A percentile compares a stretch with the other conserved stretches of the same genome.
These are phyloP conservation scores for Wasmannia auropunctata DNA, from an alignment of 1,140 invertebrate species.

Conservation along the genomic window DNA sequence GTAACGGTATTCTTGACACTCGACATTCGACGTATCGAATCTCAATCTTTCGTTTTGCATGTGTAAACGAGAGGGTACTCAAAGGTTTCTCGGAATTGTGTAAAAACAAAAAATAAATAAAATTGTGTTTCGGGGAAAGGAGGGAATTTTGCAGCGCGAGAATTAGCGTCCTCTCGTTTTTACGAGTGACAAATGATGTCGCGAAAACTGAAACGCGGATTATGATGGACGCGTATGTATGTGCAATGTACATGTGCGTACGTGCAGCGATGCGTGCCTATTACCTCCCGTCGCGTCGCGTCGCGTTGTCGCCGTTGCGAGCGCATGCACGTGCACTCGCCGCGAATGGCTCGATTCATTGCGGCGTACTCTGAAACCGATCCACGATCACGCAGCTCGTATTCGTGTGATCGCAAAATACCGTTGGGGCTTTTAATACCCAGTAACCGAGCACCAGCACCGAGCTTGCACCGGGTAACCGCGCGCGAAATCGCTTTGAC, in stretches of 20 bases:
- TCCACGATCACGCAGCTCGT: slow-evolving; percentile 1
- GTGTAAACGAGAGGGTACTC: not conserved
- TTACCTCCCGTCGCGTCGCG: not conserved
- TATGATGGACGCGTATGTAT: not conserved
- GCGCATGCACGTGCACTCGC: not conserved
- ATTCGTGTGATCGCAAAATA: slow-evolving; percentile 19
- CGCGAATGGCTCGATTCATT: slow-evolving; percentile 27
- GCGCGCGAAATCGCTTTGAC: slow-evolving; percentile 1
- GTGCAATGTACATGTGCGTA: not conserved
- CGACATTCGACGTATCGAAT: not conserved
- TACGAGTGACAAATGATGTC: slow-evolving; percentile 2
- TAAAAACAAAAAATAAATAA: slow-evolving; percentile 2
- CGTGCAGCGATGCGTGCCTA: slow-evolving; percentile 2
- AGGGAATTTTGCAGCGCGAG: not conserved
- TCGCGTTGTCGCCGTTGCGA: not conserved
- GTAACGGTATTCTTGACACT: not conserved
- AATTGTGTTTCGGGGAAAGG: not conserved
- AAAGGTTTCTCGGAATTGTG: not conserved
- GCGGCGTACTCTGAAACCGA: slow-evolving; percentile 10
- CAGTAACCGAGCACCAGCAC: not conserved
- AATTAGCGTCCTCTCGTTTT: not conserved
- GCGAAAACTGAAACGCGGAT: slow-evolving; percentile 3
- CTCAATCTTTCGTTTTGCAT: not conserved
- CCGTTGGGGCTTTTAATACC: slow-evolving; percentile 2
- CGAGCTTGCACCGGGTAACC: not conserved